Evolutionary conservation across 2,888 invertebrate genomes (phyloP).

Genomic region (Gymnoscelis rufifasciata): DNA sequence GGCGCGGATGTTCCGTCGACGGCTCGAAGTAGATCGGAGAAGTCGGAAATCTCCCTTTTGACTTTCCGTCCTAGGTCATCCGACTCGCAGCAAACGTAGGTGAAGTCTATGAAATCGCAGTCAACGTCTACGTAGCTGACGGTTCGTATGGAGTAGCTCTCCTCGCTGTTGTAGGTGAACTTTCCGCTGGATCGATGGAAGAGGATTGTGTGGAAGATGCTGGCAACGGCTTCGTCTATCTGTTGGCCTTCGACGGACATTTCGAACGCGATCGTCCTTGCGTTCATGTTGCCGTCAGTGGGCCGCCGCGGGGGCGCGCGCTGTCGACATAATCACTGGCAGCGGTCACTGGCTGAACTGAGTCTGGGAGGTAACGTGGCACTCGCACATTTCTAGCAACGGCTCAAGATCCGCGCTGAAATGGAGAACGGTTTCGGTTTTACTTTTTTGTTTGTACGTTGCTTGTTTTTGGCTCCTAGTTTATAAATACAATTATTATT

Average conservation of each 20-base stretch:
- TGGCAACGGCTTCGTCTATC: slow-evolving; percentile 94
- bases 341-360: slow-evolving; percentile 32
- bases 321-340: slow-evolving; percentile 56
- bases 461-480: too few species aligned
- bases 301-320: slow-evolving; percentile 39
- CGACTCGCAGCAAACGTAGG: slow-evolving; percentile 96
- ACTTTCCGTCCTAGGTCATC: slow-evolving; percentile 84
- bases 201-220: slow-evolving; percentile 94
- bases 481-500: too few species aligned
- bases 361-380: slow-evolving; percentile 23
- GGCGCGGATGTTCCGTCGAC: slow-evolving; percentile 80
- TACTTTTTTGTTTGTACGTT: slow-evolving; percentile 30
- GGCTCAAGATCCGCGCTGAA: slow-evolving; percentile 68
- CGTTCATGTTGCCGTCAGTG: slow-evolving; percentile 84
- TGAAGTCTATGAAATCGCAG: slow-evolving; percentile 98
- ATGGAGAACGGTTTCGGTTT: slow-evolving; percentile 68
- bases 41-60: slow-evolving; percentile 86
- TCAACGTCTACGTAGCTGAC: slow-evolving; percentile 97
- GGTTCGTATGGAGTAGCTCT: slow-evolving; percentile 96
- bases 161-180: slow-evolving; percentile 96
- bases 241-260: slow-evolving; percentile 93
- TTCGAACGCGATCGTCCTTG: slow-evolving; percentile 88
- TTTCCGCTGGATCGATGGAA: slow-evolving; percentile 95
- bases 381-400: slow-evolving; percentile 60
- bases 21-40: slow-evolving; percentile 87